phyloP scores from a whole-genome alignment of 2,888 invertebrate species.

The Phymatocera aterrima region DNA sequence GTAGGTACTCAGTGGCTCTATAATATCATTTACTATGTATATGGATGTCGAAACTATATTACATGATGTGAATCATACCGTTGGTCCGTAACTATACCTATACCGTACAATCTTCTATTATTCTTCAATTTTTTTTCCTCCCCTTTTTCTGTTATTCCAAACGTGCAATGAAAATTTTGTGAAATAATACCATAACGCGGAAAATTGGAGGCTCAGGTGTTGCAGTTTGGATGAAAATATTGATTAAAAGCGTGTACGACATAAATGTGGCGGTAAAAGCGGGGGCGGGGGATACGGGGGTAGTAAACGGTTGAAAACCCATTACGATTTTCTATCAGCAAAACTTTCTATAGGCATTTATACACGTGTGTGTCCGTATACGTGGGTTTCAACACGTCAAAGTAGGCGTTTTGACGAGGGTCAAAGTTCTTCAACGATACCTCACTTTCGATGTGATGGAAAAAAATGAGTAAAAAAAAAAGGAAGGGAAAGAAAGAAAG shows the following conservation, averaged over 20 bases:
- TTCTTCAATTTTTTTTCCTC: neutral
- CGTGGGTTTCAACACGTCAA: conserved; percentile 1
- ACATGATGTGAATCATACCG: no score
- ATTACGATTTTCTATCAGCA: conserved; percentile 20
- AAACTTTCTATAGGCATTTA: neutral
- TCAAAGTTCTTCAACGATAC: conserved; percentile 32
- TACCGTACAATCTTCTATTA: neutral
- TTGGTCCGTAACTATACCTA: no score
- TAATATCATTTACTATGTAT: no score
- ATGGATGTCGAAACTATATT: neutral
- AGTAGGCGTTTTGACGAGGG: conserved; percentile 37
- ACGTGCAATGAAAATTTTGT: neutral
- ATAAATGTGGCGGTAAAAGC: no score
- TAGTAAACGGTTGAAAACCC: conserved; percentile 21
- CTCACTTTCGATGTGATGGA: neutral
- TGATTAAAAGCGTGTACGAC: neutral
- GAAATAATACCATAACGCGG: neutral
- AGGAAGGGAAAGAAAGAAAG: neutral
- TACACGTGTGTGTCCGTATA: neutral
- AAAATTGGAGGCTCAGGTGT: neutral
- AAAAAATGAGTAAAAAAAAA: neutral
- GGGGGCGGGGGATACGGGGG: neutral
- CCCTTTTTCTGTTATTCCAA: neutral
- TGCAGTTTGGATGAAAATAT: neutral
- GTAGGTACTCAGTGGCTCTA: no score